A percentile compares a stretch with the other conserved stretches of the same genome.
Conservation (phyloP, 2,888 invertebrate genomes). For the Cosmorhoe ocellata region DNA sequence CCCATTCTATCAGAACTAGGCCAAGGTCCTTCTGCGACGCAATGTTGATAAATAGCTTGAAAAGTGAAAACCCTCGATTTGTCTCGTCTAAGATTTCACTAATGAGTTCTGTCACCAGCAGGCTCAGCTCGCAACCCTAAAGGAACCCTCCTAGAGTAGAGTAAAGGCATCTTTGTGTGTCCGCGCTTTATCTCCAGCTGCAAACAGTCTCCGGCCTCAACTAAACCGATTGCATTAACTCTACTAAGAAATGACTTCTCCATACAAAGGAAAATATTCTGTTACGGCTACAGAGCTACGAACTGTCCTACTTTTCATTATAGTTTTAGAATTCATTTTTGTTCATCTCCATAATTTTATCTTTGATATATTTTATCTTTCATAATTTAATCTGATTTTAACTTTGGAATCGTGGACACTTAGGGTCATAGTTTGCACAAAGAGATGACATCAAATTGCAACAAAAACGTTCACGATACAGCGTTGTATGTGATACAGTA, state of each 20-base stretch:
- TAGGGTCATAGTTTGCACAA: no score
- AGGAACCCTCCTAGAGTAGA: conserved; percentile 21
- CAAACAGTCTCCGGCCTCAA: conserved; percentile 54
- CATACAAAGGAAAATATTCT: conserved; percentile 19
- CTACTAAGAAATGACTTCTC: conserved; percentile 44
- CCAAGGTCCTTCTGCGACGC: neutral
- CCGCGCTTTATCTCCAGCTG: conserved; percentile 62
- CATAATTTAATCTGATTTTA: no score
- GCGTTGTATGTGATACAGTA: no score
- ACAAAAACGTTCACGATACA: no score
- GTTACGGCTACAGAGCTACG: neutral
- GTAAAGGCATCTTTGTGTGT: conserved; percentile 61
- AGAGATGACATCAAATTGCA: no score
- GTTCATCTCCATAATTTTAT: no score
- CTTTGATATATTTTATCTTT: no score
- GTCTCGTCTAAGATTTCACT: conserved; percentile 4
- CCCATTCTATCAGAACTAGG: neutral
- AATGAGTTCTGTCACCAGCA: conserved; percentile 8
- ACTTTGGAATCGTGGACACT: no score
- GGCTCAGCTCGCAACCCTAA: conserved; percentile 31
- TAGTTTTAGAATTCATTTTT: neutral
- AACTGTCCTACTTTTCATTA: neutral
- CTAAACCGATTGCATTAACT: conserved; percentile 65
- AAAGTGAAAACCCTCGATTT: conserved; percentile 5
- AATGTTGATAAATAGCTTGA: conserved; percentile 5